A percentile compares a stretch with the other conserved stretches of the same genome.
Conservation (phyloP, 2,797 vertebrate genomes). For the Manis pentadactyla region DNA sequence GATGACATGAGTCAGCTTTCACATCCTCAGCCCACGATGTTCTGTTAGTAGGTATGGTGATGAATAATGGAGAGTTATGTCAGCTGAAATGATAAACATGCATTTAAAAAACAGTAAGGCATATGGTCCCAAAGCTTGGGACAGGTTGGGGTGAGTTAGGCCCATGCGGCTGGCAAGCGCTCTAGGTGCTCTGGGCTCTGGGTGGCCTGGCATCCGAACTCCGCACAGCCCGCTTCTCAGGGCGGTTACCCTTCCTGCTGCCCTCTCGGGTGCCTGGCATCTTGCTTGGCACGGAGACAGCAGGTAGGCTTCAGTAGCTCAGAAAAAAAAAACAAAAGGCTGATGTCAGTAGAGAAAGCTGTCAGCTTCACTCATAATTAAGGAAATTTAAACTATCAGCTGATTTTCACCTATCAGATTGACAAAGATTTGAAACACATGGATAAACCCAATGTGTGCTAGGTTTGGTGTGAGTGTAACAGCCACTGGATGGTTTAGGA, state of each 20-base stretch:
- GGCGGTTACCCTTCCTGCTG: too few species aligned
- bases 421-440: background rate
- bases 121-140: accelerated
- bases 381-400: background rate
- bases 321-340: background rate
- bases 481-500: background rate
- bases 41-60: background rate
- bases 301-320: too few species aligned
- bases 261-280: accelerated
- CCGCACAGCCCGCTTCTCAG: accelerated
- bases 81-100: background rate
- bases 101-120: background rate
- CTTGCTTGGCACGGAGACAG: background rate
- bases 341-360: background rate
- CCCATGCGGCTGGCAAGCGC: too few species aligned
- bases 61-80: too few species aligned
- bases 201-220: background rate
- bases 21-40: too few species aligned
- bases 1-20: too few species aligned
- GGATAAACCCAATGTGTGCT: background rate
- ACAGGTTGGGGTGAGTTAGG: background rate
- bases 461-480: accelerated
- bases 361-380: background rate
- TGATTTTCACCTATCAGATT: background rate
- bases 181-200: accelerated